Evolutionary conservation across 2,113 vertebrate species (phyloP).

Genomic region (Hypocryptadius cinnamomeus): DNA sequence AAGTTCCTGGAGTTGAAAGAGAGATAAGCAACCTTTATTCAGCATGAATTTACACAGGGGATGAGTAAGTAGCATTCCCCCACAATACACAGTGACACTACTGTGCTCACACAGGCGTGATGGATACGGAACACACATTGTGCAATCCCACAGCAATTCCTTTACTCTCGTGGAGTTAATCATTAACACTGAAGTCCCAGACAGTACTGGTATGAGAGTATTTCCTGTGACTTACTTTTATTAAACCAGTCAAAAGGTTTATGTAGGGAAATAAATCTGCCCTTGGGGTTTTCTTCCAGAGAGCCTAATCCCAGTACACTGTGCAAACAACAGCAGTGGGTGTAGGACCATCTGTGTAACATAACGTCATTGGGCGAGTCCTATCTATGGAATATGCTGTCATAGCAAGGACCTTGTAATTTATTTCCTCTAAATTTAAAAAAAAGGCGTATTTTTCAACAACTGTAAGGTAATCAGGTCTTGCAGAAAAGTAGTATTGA

Average conservation of each 20-base stretch:
- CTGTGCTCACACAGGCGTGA: not conserved
- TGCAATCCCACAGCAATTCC: not conserved
- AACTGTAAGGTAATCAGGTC: not conserved
- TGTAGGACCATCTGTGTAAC: not conserved
- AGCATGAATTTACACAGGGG: not conserved
- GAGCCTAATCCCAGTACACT: not conserved
- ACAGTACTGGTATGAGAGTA: not conserved
- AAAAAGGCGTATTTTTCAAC: not conserved
- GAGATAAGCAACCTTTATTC: conserved; percentile 19
- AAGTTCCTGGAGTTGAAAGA: conserved; percentile 81
- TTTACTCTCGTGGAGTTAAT: not conserved
- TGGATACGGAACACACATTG: not conserved
- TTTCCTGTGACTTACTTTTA: not conserved
- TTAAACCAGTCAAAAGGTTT: not conserved
- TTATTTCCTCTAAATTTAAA: not conserved
- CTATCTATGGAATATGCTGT: not conserved
- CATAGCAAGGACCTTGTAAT: not conserved
- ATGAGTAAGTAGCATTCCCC: not conserved
- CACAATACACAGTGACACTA: not conserved
- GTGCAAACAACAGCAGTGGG: not conserved
- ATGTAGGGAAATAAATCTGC: not conserved
- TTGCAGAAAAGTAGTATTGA: not conserved
- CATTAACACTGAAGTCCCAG: not conserved
- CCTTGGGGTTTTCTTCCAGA: not conserved
- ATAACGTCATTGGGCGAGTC: not conserved